These are phyloP conservation scores for Colostygia pectinataria DNA, from an alignment of 2,888 invertebrate genomes.

Conservation along the genomic window DNA sequence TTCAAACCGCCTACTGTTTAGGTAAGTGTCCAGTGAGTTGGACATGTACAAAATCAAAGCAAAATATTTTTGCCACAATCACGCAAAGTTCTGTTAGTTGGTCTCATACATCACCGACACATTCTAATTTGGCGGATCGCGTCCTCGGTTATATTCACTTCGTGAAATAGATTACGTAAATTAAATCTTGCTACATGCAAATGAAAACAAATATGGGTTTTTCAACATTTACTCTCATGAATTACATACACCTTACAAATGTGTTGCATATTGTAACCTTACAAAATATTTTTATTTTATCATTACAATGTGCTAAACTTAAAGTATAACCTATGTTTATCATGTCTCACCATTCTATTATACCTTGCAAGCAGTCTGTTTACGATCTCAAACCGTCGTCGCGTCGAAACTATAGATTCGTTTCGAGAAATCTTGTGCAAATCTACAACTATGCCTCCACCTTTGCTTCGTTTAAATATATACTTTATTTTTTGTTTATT, in stretches of 20 bases:
- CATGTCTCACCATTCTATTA: constrained; percentile 68
- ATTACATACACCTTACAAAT: constrained; percentile 81
- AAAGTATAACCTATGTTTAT: constrained; percentile 71
- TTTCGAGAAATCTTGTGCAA: constrained; percentile 53
- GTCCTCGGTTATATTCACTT: no score
- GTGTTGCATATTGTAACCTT: constrained; percentile 81
- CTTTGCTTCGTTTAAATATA: constrained; percentile 39
- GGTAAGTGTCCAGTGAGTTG: no score
- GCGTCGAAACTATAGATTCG: constrained; percentile 10
- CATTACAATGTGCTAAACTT: constrained; percentile 82
- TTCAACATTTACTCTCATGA: constrained; percentile 81
- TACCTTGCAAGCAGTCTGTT: constrained; percentile 74
- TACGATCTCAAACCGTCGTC: constrained; percentile 26
- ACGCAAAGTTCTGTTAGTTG: no score
- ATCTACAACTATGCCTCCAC: constrained; percentile 58
- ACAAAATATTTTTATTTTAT: constrained; percentile 73
- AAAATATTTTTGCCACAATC: no score
- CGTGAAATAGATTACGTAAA: no score
- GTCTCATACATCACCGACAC: no score
- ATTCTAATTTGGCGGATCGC: no score
- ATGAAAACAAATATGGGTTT: constrained; percentile 41
- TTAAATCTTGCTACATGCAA: background rate
- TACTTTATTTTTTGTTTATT: constrained; percentile 23
- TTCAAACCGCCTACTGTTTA: no score
- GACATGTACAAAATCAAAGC: no score